Evolutionary conservation across 1,140 invertebrate species (phyloP), one percentile per base, ranked within the genome.

Genomic region (Solen grandis): DNA sequence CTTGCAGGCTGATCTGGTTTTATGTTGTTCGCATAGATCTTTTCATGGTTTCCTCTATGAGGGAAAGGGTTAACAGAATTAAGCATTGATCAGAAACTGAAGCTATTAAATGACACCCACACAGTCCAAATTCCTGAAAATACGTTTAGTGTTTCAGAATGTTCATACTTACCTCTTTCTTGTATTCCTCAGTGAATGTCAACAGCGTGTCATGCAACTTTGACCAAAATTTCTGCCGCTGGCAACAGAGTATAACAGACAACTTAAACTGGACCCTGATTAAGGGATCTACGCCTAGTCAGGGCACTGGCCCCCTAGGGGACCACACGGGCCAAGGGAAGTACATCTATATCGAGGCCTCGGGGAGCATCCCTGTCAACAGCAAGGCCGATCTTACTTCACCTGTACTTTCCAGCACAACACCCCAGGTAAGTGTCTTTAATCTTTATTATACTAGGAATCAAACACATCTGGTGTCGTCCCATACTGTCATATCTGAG

Each of bases 261-360:
- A 63, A 86, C 8, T 85, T 88, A 66, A 70, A 88, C 54, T 90
- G 88, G 88, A 82, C 80, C 33, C 36, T 83, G 5, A 84, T 50
- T 41, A 63, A 59, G 50, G 72, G 79, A 10, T 74, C 81, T 1
- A 89, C 88, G 19, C 73, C 79, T 10, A 84, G 81, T 52, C 29
- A 13, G 16, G 82, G 79, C n/a, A 90, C 88, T 10, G 90, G 90
- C 57, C 90, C 90, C 0, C 93, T 94, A 4, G 93, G 92, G 83
- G 96, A 89, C 70, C 89, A 90, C 59, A 79, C 87, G 14, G 77
- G 76, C 29, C 57, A 25, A 29, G 80, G 38, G 27, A 65, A 38
- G 25, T 89, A 88, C 62, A 73, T 89, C 2, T 89, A 88, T 63
- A 65, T 89, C 4, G 84, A 89, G 36, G 82, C 86, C 5, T 87